Conservation (phyloP, 2,797 vertebrate genomes). For the Neoniphon sammara region DNA sequence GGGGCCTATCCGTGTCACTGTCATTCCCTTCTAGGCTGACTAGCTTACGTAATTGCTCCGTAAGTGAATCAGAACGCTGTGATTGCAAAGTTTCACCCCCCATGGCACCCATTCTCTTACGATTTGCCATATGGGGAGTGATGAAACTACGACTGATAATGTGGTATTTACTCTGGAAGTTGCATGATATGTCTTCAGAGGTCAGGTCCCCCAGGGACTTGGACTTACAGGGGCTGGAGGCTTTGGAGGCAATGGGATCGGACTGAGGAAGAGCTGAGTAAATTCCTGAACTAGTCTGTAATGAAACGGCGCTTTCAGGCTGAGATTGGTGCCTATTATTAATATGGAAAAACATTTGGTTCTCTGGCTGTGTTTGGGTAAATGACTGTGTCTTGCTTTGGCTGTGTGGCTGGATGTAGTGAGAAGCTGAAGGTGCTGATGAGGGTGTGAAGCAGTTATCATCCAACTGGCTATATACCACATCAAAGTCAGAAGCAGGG, state of each 20-base stretch:
- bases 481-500: slow-evolving; percentile 63
- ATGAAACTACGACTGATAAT: slow-evolving; percentile 95
- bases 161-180: slow-evolving; percentile 97
- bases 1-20: slow-evolving; percentile 45
- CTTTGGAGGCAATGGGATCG: slow-evolving; percentile 43
- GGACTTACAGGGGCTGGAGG: slow-evolving; percentile 89
- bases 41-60: slow-evolving; percentile 91
- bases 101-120: slow-evolving; percentile 66
- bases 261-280: slow-evolving; percentile 52
- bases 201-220: slow-evolving; percentile 98
- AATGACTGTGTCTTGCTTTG: slow-evolving; percentile 50
- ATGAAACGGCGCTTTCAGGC: slow-evolving; percentile 44
- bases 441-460: slow-evolving; percentile 50
- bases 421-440: slow-evolving; percentile 41
- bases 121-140: slow-evolving; percentile 84
- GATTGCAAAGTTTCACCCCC: slow-evolving; percentile 68
- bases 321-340: slow-evolving; percentile 35
- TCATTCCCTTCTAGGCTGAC: slow-evolving; percentile 91
- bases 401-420: slow-evolving; percentile 53
- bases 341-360: slow-evolving; percentile 32
- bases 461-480: slow-evolving; percentile 61
- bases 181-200: slow-evolving; percentile 97
- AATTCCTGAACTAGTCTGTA: slow-evolving; percentile 40
- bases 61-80: slow-evolving; percentile 88
- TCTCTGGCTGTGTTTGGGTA: slow-evolving; percentile 41